These are phyloP conservation scores for Chloropsis cyanopogon DNA, from an alignment of 2,113 vertebrate species.

Conservation along the genomic window DNA sequence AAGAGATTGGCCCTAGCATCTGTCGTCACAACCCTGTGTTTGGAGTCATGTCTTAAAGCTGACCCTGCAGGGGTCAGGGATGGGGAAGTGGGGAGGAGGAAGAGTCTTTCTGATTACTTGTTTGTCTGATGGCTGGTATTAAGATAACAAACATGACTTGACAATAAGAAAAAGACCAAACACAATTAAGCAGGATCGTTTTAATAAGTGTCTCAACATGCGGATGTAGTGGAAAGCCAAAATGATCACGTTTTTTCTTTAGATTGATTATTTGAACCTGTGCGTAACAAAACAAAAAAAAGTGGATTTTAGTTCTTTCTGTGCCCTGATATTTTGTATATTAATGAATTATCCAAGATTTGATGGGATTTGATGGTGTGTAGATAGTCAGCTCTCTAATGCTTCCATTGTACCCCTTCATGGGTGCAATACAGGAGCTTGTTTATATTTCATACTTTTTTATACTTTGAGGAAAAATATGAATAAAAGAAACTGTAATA, in stretches of 20 bases:
- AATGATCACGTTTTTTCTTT: constrained; percentile 77
- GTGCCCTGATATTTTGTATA: constrained; percentile 84
- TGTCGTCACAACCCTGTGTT: constrained; percentile 99
- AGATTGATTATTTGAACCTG: constrained; percentile 77
- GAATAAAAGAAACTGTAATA: constrained; percentile 72
- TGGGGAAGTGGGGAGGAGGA: constrained; percentile 63
- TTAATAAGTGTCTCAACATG: constrained; percentile 80
- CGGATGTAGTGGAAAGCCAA: constrained; percentile 79
- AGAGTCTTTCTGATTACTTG: constrained; percentile 76
- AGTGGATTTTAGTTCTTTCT: constrained; percentile 81
- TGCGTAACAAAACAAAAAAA: constrained; percentile 71
- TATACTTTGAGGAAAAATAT: constrained; percentile 86
- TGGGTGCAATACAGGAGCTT: constrained; percentile 80
- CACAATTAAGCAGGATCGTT: constrained; percentile 79
- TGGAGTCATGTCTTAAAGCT: constrained; percentile 96
- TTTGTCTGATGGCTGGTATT: constrained; percentile 79
- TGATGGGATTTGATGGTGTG: constrained; percentile 76
- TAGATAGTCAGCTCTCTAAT: constrained; percentile 80
- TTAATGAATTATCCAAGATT: constrained; percentile 79
- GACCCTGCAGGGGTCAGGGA: constrained; percentile 60
- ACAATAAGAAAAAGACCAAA: constrained; percentile 81
- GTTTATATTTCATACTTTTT: constrained; percentile 96
- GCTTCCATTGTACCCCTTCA: constrained; percentile 76
- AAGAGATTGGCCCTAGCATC: constrained; percentile 99
- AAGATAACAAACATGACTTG: constrained; percentile 76